Conservation (phyloP, 1,140 invertebrate species). For the Drosophila sproati region DNA sequence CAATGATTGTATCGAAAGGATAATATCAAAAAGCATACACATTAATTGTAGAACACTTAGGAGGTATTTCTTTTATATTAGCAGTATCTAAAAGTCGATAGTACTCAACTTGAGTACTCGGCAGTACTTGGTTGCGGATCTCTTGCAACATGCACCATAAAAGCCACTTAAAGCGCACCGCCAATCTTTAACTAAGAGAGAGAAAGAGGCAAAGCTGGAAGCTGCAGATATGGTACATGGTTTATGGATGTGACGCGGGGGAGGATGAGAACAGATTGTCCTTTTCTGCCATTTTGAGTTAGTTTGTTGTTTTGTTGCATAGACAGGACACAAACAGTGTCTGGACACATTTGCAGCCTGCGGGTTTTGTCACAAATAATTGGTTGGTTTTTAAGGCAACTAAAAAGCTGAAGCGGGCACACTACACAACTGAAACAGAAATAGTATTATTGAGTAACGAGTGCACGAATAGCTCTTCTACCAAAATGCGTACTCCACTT, state of each 20-base stretch:
- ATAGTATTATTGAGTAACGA: constrained; percentile 13
- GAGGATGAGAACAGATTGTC: not conserved
- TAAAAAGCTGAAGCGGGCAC: not conserved
- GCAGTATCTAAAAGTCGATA: constrained; percentile 2
- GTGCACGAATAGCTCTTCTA: not conserved
- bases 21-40: not conserved
- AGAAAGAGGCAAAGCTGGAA: constrained; percentile 5
- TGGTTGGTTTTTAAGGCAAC: constrained; percentile 64
- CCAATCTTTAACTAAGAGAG: not conserved
- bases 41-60: not conserved
- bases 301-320: constrained; percentile 1
- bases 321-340: not conserved
- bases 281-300: constrained; percentile 26
- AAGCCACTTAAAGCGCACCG: constrained; percentile 67
- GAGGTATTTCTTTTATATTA: not conserved
- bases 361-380: constrained; percentile 67
- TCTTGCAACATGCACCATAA: constrained; percentile 27
- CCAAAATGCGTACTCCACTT: constrained; percentile 1
- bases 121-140: constrained; percentile 4
- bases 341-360: constrained; percentile 20
- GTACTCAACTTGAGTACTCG: not conserved
- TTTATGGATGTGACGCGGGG: not conserved
- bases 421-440: not conserved
- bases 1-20: too few relatives aligned
- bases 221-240: not conserved